These are phyloP conservation scores for Monodelphis domestica DNA, from an alignment of 2,797 vertebrate species.

Conservation along the genomic window DNA sequence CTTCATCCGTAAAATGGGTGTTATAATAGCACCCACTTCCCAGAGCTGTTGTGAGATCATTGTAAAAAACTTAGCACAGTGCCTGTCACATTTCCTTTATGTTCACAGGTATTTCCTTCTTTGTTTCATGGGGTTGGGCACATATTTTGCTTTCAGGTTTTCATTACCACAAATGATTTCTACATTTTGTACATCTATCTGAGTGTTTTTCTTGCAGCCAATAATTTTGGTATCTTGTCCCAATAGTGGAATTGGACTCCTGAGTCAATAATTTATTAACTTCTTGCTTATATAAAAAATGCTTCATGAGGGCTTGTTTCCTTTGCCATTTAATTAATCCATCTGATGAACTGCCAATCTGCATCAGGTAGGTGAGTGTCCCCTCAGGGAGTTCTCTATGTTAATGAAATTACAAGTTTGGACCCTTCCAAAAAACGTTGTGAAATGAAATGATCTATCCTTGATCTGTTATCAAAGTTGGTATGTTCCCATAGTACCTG, in stretches of 20 bases:
- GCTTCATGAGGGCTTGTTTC: neutral
- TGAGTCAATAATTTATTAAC: no score
- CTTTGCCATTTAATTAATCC: neutral
- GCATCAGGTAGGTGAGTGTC: neutral
- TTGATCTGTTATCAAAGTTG: neutral
- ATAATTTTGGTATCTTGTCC: no score
- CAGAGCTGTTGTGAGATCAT: neutral
- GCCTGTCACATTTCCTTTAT: no score
- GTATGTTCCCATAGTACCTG: no score
- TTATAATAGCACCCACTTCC: neutral
- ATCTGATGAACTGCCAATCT: neutral
- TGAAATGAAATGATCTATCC: neutral
- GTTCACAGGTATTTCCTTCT: no score
- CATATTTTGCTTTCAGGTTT: no score
- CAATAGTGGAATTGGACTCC: no score
- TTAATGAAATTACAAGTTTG: neutral
- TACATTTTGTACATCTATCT: no score
- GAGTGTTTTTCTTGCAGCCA: no score
- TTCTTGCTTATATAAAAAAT: no score
- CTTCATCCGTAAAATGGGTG: neutral
- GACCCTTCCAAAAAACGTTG: neutral
- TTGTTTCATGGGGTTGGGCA: no score
- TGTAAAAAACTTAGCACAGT: neutral
- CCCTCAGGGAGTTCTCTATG: neutral
- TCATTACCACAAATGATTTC: no score